phyloP scores from a whole-genome alignment of 2,797 vertebrate species.

The Acrossocheilus wenchowensis region DNA sequence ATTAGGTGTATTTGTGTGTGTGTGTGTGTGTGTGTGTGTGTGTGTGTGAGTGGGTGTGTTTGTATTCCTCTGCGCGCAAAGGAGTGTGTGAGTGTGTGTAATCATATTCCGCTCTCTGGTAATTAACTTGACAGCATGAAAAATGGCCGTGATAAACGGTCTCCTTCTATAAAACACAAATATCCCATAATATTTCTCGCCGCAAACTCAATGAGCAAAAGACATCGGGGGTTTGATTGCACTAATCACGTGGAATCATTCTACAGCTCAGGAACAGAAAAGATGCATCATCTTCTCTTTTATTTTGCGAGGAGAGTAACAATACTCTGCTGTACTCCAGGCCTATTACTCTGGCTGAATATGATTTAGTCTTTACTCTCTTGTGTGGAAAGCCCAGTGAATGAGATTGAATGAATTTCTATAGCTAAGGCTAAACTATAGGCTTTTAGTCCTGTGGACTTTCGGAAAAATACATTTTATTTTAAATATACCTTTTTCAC shows the following conservation, averaged over 20 bases:
- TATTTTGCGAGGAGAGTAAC: constrained; percentile 16
- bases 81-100: constrained; percentile 65
- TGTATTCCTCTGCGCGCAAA: constrained; percentile 33
- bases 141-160: constrained; percentile 83
- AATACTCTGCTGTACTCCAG: constrained; percentile 35
- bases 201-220: constrained; percentile 62
- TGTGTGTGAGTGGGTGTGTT: constrained; percentile 56
- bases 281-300: constrained; percentile 35
- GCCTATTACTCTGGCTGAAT: constrained; percentile 59
- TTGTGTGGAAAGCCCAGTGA: constrained; percentile 54
- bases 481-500: neutral
- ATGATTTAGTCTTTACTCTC: constrained; percentile 60
- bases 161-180: constrained; percentile 80
- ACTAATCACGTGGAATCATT: constrained; percentile 62
- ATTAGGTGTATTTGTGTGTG: constrained; percentile 56
- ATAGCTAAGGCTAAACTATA: neutral
- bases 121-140: constrained; percentile 87
- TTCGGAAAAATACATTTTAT: neutral
- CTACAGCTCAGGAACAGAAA: constrained; percentile 54
- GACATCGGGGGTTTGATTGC: constrained; percentile 70
- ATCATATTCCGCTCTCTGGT: constrained; percentile 81
- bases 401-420: constrained; percentile 19
- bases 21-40: constrained; percentile 23
- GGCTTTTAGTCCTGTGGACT: neutral
- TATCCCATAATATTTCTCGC: constrained; percentile 72